Evolutionary conservation across 2,797 vertebrate genomes (phyloP).

Genomic region (Microctenopoma steveboyesi): DNA sequence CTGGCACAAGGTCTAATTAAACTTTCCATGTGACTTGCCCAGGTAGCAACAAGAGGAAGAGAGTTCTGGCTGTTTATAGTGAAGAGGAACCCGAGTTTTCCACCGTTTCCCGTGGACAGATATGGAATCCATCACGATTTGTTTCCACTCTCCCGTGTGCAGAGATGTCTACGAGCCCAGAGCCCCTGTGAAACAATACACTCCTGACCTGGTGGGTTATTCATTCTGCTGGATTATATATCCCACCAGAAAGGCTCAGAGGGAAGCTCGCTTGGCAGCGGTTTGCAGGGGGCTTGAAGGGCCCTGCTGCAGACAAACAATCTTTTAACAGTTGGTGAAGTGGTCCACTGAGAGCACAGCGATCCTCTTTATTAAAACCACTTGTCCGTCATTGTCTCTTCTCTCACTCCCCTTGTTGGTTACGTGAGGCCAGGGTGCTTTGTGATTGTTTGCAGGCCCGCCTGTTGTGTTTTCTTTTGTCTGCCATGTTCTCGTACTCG

Average conservation of each 20-base stretch:
- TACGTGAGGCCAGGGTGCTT: slow-evolving; percentile 74
- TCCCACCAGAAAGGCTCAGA: slow-evolving; percentile 49
- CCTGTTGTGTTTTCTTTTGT: slow-evolving; percentile 49
- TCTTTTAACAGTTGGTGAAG: slow-evolving; percentile 79
- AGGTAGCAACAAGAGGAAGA: slow-evolving; percentile 50
- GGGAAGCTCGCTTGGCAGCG: slow-evolving; percentile 64
- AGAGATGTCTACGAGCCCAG: slow-evolving; percentile 31
- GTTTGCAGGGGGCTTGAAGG: slow-evolving; percentile 46
- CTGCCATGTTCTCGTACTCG: slow-evolving; percentile 44
- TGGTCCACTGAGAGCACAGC: slow-evolving; percentile 76
- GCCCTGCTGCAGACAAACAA: slow-evolving; percentile 75
- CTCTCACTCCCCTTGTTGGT: slow-evolving; percentile 60
- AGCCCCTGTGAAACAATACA: slow-evolving; percentile 30
- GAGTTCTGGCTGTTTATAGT: slow-evolving; percentile 55
- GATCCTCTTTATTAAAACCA: slow-evolving; percentile 82
- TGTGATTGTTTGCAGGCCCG: slow-evolving; percentile 76
- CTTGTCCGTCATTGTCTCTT: slow-evolving; percentile 73
- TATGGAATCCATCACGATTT: slow-evolving; percentile 56
- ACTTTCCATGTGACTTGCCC: slow-evolving; percentile 61
- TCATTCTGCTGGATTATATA: slow-evolving; percentile 57
- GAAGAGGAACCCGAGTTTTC: slow-evolving; percentile 47
- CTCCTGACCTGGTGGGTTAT: slow-evolving; percentile 53
- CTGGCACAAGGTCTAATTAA: slow-evolving; percentile 69
- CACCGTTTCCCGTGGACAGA: slow-evolving; percentile 29
- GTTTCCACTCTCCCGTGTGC: slow-evolving; percentile 49